These are phyloP conservation scores for Tetragonula clypearis DNA, from an alignment of 1,140 invertebrate species.

Conservation along the genomic window DNA sequence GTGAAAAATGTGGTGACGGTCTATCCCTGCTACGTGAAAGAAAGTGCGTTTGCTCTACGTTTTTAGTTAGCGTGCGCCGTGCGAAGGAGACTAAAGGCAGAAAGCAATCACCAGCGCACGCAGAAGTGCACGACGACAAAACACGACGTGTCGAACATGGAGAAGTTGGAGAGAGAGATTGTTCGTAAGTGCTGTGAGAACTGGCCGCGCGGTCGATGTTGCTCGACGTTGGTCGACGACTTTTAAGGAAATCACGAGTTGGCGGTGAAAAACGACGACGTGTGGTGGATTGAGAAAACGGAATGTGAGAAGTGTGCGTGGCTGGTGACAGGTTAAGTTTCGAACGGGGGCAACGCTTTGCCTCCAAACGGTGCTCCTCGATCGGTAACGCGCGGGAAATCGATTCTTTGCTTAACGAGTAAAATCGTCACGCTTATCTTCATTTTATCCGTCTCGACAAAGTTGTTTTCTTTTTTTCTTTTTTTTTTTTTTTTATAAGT, in stretches of 20 bases:
- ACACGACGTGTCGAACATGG: slow-evolving; percentile 2
- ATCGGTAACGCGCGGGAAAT: slow-evolving; percentile 39
- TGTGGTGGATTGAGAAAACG: not conserved
- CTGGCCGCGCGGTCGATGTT: not conserved
- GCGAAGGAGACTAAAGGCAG: not conserved
- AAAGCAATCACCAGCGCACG: not conserved
- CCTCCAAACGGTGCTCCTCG: slow-evolving; percentile 24
- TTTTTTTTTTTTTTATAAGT: too few species aligned
- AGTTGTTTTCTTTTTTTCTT: too few species aligned
- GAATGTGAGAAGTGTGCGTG: not conserved
- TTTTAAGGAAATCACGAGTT: not conserved
- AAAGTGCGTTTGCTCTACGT: not conserved
- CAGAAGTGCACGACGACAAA: not conserved
- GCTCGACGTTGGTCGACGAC: not conserved
- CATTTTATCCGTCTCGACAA: not conserved
- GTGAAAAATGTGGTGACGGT: slow-evolving; percentile 30
- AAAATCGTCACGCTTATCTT: not conserved
- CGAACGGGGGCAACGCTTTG: slow-evolving; percentile 41
- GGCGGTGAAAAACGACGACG: not conserved
- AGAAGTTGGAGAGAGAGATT: slow-evolving; percentile 11
- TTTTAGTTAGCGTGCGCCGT: not conserved
- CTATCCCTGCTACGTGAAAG: not conserved
- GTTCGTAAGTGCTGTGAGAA: not conserved
- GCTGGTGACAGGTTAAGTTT: slow-evolving; percentile 51
- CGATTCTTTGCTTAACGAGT: slow-evolving; percentile 6